A percentile compares a stretch with the other conserved stretches of the same genome.
These are phyloP conservation scores for Anolis apletophallus DNA, from an alignment of 2,797 vertebrate genomes.

Conservation along the genomic window DNA sequence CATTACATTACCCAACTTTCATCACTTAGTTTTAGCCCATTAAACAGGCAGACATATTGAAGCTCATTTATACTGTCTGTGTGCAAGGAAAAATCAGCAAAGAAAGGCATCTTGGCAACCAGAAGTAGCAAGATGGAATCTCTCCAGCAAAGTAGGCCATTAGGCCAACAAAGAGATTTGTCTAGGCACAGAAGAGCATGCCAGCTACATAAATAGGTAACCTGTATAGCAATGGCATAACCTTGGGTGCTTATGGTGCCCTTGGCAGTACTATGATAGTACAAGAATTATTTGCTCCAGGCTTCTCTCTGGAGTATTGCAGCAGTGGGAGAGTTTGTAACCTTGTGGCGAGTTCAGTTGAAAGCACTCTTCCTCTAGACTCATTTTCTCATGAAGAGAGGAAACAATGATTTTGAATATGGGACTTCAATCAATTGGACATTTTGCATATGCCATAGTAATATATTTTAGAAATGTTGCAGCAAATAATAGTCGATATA, in stretches of 20 bases:
- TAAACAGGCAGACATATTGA: not conserved
- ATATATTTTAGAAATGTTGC: too few species aligned
- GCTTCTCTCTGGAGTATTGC: not conserved
- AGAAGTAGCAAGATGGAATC: constrained; percentile 11
- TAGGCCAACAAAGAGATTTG: not conserved
- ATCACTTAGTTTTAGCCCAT: constrained; percentile 19
- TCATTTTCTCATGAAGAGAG: not conserved
- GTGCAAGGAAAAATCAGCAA: constrained; percentile 45
- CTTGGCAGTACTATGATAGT: not conserved
- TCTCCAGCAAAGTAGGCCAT: not conserved
- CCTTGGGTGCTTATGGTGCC: too few species aligned
- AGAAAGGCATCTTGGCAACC: not conserved
- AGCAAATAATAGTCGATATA: too few species aligned
- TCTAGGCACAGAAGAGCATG: not conserved
- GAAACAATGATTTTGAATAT: not conserved
- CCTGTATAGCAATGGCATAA: not conserved
- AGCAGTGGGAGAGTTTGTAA: not conserved
- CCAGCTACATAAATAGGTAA: not conserved
- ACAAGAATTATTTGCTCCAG: not conserved
- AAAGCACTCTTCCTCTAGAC: not conserved
- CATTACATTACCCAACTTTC: constrained; percentile 45
- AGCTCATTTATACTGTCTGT: constrained; percentile 27
- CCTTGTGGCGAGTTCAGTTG: not conserved
- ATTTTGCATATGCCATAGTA: too few species aligned
- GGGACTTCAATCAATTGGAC: too few species aligned